phyloP scores from a whole-genome alignment of 2,113 vertebrate genomes.

The Gobiocypris rarus region DNA sequence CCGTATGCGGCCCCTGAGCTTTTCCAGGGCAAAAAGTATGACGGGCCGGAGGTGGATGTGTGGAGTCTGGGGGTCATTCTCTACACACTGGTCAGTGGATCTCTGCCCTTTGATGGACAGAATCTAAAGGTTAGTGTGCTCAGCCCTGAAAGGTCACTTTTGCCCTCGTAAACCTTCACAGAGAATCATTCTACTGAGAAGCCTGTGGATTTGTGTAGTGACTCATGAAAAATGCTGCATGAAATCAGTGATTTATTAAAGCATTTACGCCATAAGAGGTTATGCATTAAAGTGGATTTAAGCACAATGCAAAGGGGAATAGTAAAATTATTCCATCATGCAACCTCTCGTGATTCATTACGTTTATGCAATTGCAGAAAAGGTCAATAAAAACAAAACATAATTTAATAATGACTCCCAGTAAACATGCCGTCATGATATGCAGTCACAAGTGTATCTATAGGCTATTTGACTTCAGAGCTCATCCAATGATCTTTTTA shows the following conservation, averaged over 20 bases:
- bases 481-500: neutral
- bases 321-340: neutral
- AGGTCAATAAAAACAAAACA: neutral
- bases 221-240: slow-evolving; percentile 7
- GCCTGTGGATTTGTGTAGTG: neutral
- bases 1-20: slow-evolving; percentile 98
- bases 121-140: slow-evolving; percentile 52
- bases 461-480: neutral
- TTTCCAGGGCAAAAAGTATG: slow-evolving; percentile 96
- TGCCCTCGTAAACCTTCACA: slow-evolving; percentile 1
- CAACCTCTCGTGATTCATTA: neutral
- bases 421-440: neutral
- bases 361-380: neutral
- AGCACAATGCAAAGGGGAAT: neutral
- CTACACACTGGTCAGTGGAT: slow-evolving; percentile 63
- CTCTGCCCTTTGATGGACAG: slow-evolving; percentile 61
- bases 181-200: slow-evolving; percentile 1
- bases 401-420: neutral
- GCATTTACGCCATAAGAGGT: neutral
- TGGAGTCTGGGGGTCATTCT: slow-evolving; percentile 66
- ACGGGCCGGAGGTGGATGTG: slow-evolving; percentile 91
- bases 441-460: neutral
- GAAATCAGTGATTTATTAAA: neutral
- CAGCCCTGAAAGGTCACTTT: slow-evolving; percentile 43
- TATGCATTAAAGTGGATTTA: neutral